phyloP scores from a whole-genome alignment of 2,888 invertebrate genomes.

The Philaethria dido region DNA sequence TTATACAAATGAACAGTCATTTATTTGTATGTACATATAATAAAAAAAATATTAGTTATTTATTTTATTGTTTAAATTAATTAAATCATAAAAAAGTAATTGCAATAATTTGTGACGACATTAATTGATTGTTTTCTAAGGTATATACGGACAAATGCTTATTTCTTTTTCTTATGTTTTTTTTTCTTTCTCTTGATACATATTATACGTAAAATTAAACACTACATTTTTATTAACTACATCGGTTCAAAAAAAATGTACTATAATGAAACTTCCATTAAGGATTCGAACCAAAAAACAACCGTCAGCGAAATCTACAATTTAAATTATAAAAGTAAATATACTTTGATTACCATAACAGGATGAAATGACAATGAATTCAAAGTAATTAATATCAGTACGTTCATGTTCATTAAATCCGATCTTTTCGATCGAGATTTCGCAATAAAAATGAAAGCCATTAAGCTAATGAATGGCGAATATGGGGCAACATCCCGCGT shows the following conservation, averaged over 20 bases:
- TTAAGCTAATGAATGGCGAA: slow-evolving; percentile 75
- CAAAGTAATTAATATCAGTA: slow-evolving; percentile 33
- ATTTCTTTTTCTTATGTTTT: too few species aligned
- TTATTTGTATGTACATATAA: slow-evolving; percentile 14
- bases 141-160: too few species aligned
- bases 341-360: slow-evolving; percentile 22
- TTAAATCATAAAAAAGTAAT: too few species aligned
- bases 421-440: slow-evolving; percentile 58
- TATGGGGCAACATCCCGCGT: slow-evolving; percentile 79
- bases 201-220: not conserved
- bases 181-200: not conserved
- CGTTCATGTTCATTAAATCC: slow-evolving; percentile 30
- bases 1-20: slow-evolving; percentile 50
- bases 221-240: not conserved
- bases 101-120: too few species aligned
- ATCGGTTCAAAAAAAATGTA: not conserved
- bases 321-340: not conserved
- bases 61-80: too few species aligned
- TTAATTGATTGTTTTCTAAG: too few species aligned
- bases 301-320: not conserved
- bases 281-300: not conserved
- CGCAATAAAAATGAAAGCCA: slow-evolving; percentile 69
- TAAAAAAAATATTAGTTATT: too few species aligned
- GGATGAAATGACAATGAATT: slow-evolving; percentile 26
- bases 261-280: not conserved